Base-by-base conservation (phyloP, 2,113 vertebrate species). In the Rissa tridactyla region DNA sequence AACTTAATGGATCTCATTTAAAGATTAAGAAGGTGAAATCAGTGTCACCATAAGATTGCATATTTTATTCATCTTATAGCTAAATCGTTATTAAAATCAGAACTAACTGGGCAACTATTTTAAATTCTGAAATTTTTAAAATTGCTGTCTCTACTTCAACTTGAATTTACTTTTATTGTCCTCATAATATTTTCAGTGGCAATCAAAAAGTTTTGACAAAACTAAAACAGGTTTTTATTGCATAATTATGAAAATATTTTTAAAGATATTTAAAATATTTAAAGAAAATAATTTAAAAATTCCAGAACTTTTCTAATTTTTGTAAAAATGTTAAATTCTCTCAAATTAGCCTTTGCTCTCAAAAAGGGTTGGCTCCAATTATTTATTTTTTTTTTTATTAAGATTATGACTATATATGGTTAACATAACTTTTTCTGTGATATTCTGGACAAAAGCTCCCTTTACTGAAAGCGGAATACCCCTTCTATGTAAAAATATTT, bases 291-390 rank as follows among this genome's bases (percentile, higher is more conserved):
- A 1, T 64, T 62, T 58, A 32, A 8, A 1, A 79, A 10, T n/a
- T 86, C 3, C 10, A 57, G 21, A 73, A 22, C 0, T 13, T 72
- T 61, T 77, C 15, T 11, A 6, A 18, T 25, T 34, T 82, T 65
- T 81, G 6, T 25, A 62, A 54, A 73, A 83, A 4, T 10, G 49
- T 30, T 51, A 68, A 76, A 38, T 13, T 79, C 7, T 29, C 0
- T 68, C 6, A 79, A 34, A 71, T 16, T 19, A 57, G 7, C 1
- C 6, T 66, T 86, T 51, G 2, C 1, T 57, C 16, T 70, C 34
- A 60, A 38, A 65, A 87, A 77, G 0, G 0, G 68, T 73, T 76
- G 5, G 5, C 1, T 60, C 11, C 3, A 47, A n/a, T 58, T 10
- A 44, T 44, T 47, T 26, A 2, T 46, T 13, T 34, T 60, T 27